Percentiles rank a stretch among this genome's conserved stretches.
Evolutionary conservation across 2,113 vertebrate genomes (phyloP).

Genomic region (Etheostoma cragini): DNA sequence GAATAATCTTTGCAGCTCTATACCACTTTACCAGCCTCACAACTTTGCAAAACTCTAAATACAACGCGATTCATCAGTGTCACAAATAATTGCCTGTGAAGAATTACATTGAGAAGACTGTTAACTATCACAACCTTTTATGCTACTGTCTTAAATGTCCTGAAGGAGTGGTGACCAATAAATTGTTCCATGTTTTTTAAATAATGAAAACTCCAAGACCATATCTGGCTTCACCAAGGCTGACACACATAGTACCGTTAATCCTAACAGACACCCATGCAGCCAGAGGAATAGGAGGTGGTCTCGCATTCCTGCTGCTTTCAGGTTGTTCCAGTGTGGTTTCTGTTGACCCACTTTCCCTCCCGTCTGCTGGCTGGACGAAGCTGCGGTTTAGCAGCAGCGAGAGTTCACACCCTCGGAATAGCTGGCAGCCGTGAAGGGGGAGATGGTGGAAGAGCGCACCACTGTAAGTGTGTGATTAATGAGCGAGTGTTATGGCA

Average conservation of each 20-base stretch:
- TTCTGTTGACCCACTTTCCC: slow-evolving; percentile 74
- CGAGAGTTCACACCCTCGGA: slow-evolving; percentile 74
- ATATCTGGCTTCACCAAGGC: background rate
- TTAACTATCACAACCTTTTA: background rate
- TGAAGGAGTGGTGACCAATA: background rate
- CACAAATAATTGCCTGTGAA: too few relatives aligned
- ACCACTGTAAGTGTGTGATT: slow-evolving; percentile 76
- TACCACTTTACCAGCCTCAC: too few relatives aligned
- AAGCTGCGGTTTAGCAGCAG: slow-evolving; percentile 58
- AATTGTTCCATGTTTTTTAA: background rate
- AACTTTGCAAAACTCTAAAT: too few relatives aligned
- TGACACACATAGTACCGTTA: background rate
- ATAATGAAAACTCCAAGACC: background rate
- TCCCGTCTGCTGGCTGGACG: slow-evolving; percentile 61
- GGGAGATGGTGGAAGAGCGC: slow-evolving; percentile 45
- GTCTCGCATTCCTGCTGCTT: slow-evolving; percentile 55
- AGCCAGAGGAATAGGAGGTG: slow-evolving; percentile 45
- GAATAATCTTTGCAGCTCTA: too few relatives aligned
- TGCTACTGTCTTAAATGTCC: background rate
- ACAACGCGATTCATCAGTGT: too few relatives aligned
- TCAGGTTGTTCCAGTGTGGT: slow-evolving; percentile 78
- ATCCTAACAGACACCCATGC: slow-evolving; percentile 21
- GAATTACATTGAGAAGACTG: too few relatives aligned
- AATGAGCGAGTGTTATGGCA: slow-evolving; percentile 78
- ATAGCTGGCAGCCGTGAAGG: slow-evolving; percentile 52